Evolutionary conservation across 2,797 vertebrate species (phyloP).

Genomic region (Acrossocheilus wenchowensis): DNA sequence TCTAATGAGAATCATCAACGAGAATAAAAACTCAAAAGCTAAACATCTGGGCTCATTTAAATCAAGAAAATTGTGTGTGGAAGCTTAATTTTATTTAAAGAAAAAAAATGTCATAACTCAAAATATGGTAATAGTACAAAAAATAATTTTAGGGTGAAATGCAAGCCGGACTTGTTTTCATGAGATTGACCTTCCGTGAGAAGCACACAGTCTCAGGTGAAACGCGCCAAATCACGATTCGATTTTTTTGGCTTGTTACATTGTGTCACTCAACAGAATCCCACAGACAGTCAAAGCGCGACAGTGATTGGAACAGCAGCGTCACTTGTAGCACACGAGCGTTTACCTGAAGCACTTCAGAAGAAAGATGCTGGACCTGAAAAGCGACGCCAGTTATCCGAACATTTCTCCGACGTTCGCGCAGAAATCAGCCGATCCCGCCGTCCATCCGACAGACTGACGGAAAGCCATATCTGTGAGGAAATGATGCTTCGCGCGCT

Average conservation of each 20-base stretch:
- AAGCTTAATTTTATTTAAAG: background rate
- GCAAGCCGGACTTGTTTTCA: background rate
- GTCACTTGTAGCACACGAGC: constrained; percentile 43
- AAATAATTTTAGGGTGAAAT: background rate
- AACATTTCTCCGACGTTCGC: background rate
- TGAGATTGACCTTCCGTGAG: background rate
- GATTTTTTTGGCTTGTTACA: background rate
- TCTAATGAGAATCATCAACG: background rate
- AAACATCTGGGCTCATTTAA: background rate
- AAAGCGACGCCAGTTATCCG: constrained; percentile 8
- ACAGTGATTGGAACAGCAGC: background rate
- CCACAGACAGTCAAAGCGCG: background rate
- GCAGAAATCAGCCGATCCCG: background rate
- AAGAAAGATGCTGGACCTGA: constrained; percentile 26
- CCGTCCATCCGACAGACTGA: constrained; percentile 11
- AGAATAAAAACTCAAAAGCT: background rate
- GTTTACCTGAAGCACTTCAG: constrained; percentile 44
- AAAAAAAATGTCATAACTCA: background rate
- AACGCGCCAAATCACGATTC: constrained; percentile 5
- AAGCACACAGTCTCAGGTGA: background rate
- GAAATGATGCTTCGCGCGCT: background rate
- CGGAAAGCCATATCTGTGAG: constrained; percentile 15
- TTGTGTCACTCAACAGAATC: constrained; percentile 3
- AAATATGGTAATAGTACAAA: background rate
- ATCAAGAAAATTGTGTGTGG: background rate